A percentile compares a stretch with the other conserved stretches of the same genome.
Evolutionary conservation across 2,888 invertebrate genomes (phyloP).

Genomic region (Pandemis cinnamomeana): DNA sequence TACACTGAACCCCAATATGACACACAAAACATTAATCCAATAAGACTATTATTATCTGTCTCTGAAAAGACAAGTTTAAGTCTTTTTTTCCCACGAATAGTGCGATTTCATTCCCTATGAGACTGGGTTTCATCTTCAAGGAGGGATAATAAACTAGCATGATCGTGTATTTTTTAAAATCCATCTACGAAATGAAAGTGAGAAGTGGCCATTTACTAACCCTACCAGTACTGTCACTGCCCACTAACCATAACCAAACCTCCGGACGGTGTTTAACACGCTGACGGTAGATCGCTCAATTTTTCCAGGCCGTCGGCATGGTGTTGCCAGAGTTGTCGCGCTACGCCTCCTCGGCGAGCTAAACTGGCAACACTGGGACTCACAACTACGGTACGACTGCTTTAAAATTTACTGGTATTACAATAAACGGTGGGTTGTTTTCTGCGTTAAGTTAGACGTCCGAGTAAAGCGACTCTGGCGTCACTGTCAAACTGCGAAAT

Average conservation of each 20-base stretch:
- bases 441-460: not conserved
- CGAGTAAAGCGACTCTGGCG: too few relatives aligned
- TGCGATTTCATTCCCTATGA: too few relatives aligned
- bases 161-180: too few relatives aligned
- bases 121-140: too few relatives aligned
- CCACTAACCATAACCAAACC: slow-evolving; percentile 45
- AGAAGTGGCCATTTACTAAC: not conserved
- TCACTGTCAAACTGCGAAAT: too few relatives aligned
- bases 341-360: slow-evolving; percentile 84
- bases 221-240: not conserved
- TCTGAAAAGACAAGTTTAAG: too few relatives aligned
- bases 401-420: slow-evolving; percentile 7
- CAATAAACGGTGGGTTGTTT: slow-evolving; percentile 2
- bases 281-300: slow-evolving; percentile 72
- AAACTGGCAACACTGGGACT: slow-evolving; percentile 46
- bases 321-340: slow-evolving; percentile 85
- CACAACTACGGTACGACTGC: slow-evolving; percentile 9
- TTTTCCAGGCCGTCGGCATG: slow-evolving; percentile 83
- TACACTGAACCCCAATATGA: too few relatives aligned
- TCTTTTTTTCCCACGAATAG: too few relatives aligned
- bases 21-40: too few relatives aligned
- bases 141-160: too few relatives aligned
- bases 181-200: too few relatives aligned
- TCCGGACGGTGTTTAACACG: slow-evolving; percentile 67
- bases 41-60: too few relatives aligned